phyloP scores from a whole-genome alignment of 2,888 invertebrate genomes.

The Rhagophthalmus giganteus region DNA sequence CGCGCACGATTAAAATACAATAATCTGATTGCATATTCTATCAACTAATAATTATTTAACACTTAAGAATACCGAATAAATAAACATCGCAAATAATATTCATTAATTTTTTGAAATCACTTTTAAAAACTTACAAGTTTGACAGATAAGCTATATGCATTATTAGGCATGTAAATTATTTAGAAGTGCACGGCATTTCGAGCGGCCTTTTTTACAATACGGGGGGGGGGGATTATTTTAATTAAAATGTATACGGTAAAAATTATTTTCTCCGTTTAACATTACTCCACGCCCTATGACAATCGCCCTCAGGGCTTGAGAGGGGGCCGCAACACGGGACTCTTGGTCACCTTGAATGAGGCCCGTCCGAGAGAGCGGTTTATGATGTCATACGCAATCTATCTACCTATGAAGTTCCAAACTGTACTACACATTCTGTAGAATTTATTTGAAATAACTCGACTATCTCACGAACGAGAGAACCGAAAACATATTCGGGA shows the following conservation, averaged over 20 bases:
- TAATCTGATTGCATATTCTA: conserved; percentile 1
- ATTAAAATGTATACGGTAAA: too few relatives aligned
- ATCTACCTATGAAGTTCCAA: neutral
- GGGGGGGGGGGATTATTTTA: too few relatives aligned
- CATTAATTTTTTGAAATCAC: neutral
- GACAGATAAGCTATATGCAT: neutral
- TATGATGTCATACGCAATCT: conserved; percentile 37
- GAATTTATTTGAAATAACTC: too few relatives aligned
- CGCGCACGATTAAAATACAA: conserved; percentile 6
- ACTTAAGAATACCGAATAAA: neutral
- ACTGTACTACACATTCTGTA: too few relatives aligned
- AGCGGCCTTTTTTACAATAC: too few relatives aligned
- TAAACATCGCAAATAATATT: neutral
- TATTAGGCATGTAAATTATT: neutral
- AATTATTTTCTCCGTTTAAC: neutral
- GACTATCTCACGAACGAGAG: too few relatives aligned
- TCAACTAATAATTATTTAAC: conserved; percentile 4
- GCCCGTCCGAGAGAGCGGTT: conserved; percentile 36
- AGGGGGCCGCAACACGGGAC: conserved; percentile 28
- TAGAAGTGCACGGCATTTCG: neutral
- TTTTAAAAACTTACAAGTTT: neutral
- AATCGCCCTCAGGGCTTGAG: conserved; percentile 36
- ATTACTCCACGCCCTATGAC: conserved; percentile 37
- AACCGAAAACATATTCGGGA: too few relatives aligned
- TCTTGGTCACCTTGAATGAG: conserved; percentile 42